A percentile compares a stretch with the other conserved stretches of the same genome.
These are phyloP conservation scores for Martes flavigula DNA, from an alignment of 2,797 vertebrate genomes.

Conservation along the genomic window DNA sequence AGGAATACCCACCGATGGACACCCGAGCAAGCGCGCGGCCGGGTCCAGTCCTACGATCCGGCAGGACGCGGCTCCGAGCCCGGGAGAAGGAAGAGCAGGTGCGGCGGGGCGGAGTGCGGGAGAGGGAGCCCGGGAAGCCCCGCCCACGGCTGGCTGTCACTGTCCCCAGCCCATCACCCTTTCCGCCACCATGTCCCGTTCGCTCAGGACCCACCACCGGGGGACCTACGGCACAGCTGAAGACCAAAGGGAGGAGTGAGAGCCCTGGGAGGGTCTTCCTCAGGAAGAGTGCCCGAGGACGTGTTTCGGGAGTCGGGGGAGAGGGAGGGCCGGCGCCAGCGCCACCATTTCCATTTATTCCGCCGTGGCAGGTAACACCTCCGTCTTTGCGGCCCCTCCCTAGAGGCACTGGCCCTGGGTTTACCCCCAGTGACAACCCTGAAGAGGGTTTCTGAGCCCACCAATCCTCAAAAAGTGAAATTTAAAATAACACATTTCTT, in stretches of 20 bases:
- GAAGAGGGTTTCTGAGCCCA: neutral
- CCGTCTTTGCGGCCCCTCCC: no score
- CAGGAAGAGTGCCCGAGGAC: neutral
- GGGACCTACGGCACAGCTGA: no score
- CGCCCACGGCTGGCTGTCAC: neutral
- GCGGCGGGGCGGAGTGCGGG: rapidly evolving
- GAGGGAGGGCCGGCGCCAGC: no score
- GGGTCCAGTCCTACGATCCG: neutral
- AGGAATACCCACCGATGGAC: no score
- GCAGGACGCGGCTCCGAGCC: neutral
- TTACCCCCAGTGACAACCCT: neutral
- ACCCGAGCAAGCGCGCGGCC: neutral
- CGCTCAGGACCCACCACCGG: rapidly evolving
- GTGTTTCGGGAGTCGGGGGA: rapidly evolving
- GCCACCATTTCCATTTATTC: neutral
- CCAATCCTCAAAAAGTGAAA: neutral
- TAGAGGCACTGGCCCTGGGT: rapidly evolving
- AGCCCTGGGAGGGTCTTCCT: no score
- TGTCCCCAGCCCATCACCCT: neutral
- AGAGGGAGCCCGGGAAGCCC: rapidly evolving
- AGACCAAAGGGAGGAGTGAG: no score
- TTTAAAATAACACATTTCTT: neutral
- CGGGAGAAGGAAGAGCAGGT: neutral
- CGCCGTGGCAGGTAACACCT: rapidly evolving
- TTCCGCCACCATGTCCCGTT: neutral